phyloP scores from a whole-genome alignment of 2,113 vertebrate genomes.

The Apteryx mantelli region DNA sequence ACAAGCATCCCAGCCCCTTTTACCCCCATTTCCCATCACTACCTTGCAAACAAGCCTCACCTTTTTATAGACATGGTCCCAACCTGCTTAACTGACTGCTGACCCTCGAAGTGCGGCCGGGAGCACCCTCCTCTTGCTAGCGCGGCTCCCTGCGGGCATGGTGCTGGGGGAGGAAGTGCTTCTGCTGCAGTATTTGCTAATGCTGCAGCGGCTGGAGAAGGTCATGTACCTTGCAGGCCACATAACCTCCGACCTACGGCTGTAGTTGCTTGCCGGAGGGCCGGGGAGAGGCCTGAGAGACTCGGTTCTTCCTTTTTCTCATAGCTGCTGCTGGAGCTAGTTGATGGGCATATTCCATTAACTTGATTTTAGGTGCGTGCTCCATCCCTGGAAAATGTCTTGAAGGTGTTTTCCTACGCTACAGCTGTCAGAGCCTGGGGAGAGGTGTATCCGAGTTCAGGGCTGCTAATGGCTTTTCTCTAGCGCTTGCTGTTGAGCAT shows the following conservation, averaged over 20 bases:
- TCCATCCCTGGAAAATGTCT: not conserved
- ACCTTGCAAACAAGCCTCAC: not conserved
- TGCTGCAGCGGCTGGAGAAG: not conserved
- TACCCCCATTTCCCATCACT: not conserved
- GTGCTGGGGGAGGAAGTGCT: not conserved
- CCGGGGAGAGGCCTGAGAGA: not conserved
- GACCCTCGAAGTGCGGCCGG: not conserved
- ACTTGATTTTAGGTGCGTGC: not conserved
- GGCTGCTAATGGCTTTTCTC: not conserved
- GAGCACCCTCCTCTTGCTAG: not conserved
- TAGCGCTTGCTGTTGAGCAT: not conserved
- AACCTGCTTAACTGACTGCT: not conserved
- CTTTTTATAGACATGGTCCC: not conserved
- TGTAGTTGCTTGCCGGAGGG: not conserved
- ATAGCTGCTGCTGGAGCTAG: not conserved
- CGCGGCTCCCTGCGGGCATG: not conserved
- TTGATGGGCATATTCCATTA: not conserved
- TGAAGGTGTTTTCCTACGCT: not conserved
- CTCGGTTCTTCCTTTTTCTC: not conserved
- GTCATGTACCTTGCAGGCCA: rapidly evolving
- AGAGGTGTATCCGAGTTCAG: not conserved
- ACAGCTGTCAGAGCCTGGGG: not conserved
- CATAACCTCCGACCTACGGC: rapidly evolving
- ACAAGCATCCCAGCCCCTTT: not conserved
- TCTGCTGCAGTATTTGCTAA: not conserved